phyloP scores from a whole-genome alignment of 2,113 vertebrate genomes.

The Chionomys nivalis region DNA sequence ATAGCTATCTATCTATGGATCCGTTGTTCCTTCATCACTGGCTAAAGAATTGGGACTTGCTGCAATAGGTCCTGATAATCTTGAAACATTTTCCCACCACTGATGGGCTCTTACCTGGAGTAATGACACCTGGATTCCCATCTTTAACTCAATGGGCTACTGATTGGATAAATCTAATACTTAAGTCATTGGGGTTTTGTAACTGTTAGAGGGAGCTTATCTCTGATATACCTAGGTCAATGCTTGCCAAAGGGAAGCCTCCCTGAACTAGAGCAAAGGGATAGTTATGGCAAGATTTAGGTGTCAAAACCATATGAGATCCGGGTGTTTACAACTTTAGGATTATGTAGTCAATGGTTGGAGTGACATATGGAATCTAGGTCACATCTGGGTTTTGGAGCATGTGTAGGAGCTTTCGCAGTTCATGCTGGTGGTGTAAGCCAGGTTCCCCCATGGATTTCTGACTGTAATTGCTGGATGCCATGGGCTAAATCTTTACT shows the following conservation, averaged over 20 bases:
- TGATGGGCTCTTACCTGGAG: neutral
- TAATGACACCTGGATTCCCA: neutral
- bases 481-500: neutral
- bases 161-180: neutral
- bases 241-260: neutral
- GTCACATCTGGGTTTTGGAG: neutral
- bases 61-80: neutral
- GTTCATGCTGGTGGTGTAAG: neutral
- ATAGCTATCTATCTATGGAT: neutral
- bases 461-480: neutral
- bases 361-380: neutral
- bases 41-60: neutral
- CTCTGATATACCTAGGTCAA: neutral
- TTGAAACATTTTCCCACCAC: neutral
- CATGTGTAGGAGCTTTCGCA: rapidly evolving
- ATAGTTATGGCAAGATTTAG: neutral
- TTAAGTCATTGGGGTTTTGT: neutral
- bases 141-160: neutral
- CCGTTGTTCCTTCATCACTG: neutral
- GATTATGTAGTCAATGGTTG: neutral
- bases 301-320: neutral
- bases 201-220: neutral
- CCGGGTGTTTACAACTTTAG: neutral
- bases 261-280: neutral
- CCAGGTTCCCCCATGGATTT: neutral